Evolutionary conservation across 2,113 vertebrate genomes (phyloP).

Genomic region (Sapayoa aenigma): DNA sequence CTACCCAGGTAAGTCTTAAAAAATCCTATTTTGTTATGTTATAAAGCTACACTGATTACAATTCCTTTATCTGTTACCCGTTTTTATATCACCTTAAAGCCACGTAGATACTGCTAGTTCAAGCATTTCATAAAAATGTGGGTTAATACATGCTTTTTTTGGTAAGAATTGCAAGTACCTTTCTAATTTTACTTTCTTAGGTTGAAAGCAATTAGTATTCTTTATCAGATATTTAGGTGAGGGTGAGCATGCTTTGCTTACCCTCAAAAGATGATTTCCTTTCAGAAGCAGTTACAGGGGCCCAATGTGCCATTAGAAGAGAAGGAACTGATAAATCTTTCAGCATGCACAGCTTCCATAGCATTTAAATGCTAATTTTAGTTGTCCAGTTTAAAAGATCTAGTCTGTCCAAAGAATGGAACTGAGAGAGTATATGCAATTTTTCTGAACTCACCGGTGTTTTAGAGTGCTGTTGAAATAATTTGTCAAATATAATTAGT

Average conservation of each 20-base stretch:
- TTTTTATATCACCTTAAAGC: neutral
- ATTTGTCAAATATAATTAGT: neutral
- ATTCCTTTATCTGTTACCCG: neutral
- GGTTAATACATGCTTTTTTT: neutral
- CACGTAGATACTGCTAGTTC: neutral
- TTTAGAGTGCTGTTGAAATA: neutral
- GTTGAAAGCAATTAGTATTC: neutral
- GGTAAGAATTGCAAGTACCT: neutral
- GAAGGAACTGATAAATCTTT: neutral
- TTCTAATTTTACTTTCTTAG: neutral
- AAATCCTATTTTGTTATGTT: neutral
- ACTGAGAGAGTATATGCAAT: neutral
- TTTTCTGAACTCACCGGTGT: neutral
- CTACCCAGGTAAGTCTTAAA: neutral
- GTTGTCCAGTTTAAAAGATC: neutral
- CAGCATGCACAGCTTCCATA: neutral
- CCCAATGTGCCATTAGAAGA: neutral
- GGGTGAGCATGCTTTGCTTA: neutral
- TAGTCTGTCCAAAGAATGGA: neutral
- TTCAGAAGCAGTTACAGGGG: neutral
- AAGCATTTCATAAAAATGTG: neutral
- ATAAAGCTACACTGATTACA: neutral
- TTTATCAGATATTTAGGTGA: neutral
- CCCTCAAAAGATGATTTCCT: neutral
- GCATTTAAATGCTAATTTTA: neutral